Conservation (phyloP, 1,140 invertebrate species). For the Eciton burchellii region DNA sequence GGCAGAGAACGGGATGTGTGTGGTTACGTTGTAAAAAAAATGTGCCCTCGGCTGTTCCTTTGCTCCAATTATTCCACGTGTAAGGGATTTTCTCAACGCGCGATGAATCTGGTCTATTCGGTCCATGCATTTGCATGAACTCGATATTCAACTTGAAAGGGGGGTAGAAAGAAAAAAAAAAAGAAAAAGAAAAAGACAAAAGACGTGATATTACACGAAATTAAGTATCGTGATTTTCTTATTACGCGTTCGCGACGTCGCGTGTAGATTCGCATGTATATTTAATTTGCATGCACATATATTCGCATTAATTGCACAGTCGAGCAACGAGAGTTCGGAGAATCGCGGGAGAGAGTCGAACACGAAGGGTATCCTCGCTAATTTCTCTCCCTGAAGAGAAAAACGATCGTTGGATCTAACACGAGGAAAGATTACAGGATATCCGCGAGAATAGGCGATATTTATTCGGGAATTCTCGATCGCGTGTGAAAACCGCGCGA, state of each 20-base stretch:
- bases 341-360: too few relatives aligned
- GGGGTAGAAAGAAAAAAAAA: too few relatives aligned
- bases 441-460: neutral
- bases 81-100: neutral
- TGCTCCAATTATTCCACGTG: neutral
- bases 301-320: slow-evolving; percentile 16
- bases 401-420: neutral
- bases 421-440: neutral
- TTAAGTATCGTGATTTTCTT: neutral
- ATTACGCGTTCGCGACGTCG: neutral
- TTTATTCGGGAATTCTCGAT: neutral
- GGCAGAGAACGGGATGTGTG: too few relatives aligned
- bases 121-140: too few relatives aligned
- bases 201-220: slow-evolving; percentile 1
- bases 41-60: neutral
- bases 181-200: too few relatives aligned
- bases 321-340: too few relatives aligned
- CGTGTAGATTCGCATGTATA: too few relatives aligned
- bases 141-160: too few relatives aligned
- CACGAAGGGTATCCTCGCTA: too few relatives aligned
- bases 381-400: neutral
- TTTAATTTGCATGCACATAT: too few relatives aligned
- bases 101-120: too few relatives aligned
- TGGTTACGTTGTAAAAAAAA: too few relatives aligned
- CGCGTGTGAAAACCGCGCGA: neutral